These are phyloP conservation scores for Suricata suricatta DNA, from an alignment of 2,113 vertebrate species.

Conservation along the genomic window DNA sequence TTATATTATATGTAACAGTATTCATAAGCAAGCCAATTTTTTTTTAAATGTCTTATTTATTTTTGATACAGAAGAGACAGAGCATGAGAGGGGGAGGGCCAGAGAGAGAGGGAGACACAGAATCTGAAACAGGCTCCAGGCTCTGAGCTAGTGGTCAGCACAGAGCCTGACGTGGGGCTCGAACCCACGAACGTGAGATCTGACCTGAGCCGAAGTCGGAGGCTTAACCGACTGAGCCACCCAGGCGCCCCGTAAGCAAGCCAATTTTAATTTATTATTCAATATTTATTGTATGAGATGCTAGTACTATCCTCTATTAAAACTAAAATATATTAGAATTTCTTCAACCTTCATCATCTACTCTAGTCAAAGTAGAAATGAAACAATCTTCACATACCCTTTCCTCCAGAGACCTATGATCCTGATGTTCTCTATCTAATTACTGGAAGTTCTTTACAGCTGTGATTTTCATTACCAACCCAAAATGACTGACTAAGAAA, in stretches of 20 bases:
- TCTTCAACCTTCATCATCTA: not conserved
- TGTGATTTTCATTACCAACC: not conserved
- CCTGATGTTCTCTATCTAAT: not conserved
- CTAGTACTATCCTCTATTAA: not conserved
- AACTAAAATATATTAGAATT: conserved; percentile 17
- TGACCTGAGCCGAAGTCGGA: too few species aligned
- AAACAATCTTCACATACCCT: not conserved
- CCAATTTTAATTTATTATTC: conserved; percentile 7
- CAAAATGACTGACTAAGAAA: not conserved
- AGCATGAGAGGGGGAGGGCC: too few species aligned
- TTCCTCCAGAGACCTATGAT: not conserved
- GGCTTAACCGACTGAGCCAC: too few species aligned
- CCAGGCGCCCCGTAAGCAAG: too few species aligned
- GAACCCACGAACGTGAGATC: too few species aligned
- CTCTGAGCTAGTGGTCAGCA: too few species aligned
- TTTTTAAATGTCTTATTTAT: too few species aligned
- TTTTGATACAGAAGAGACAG: too few species aligned
- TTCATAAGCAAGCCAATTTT: not conserved
- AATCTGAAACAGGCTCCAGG: too few species aligned
- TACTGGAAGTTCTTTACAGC: not conserved
- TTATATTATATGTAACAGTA: not conserved
- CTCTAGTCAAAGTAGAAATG: not conserved
- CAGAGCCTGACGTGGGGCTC: too few species aligned
- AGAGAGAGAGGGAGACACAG: too few species aligned
- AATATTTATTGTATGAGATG: not conserved